A percentile compares a stretch with the other conserved stretches of the same genome.
Evolutionary conservation across 2,113 vertebrate genomes (phyloP).

Genomic region (Tachuris rubrigastra): DNA sequence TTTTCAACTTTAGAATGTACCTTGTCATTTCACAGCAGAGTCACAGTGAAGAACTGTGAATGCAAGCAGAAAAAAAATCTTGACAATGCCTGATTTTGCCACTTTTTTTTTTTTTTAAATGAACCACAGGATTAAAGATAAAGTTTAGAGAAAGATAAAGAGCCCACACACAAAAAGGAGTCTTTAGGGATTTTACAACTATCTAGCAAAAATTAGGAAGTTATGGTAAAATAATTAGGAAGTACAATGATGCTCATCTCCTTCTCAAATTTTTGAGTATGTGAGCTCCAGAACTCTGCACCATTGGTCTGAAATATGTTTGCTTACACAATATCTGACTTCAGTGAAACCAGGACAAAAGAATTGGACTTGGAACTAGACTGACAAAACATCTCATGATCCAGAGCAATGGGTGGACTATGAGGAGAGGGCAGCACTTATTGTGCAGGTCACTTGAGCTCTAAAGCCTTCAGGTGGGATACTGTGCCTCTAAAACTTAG

Average conservation of each 20-base stretch:
- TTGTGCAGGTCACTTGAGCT: neutral
- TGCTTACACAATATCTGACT: neutral
- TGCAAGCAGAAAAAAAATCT: neutral
- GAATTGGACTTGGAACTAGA: neutral
- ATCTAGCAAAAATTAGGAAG: neutral
- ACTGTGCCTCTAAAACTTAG: neutral
- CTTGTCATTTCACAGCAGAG: neutral
- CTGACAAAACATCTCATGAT: fast-evolving
- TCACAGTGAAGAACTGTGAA: neutral
- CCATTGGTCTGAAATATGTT: neutral
- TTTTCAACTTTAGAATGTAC: neutral
- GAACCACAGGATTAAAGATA: neutral
- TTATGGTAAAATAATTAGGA: neutral
- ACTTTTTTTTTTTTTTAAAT: neutral
- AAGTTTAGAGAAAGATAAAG: neutral
- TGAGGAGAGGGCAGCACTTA: neutral
- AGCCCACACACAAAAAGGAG: neutral
- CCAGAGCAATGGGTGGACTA: neutral
- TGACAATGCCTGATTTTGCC: neutral
- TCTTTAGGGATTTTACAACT: neutral
- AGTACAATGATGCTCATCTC: neutral
- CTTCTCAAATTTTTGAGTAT: neutral
- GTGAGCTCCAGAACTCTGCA: neutral
- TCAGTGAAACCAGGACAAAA: neutral
- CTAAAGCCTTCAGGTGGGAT: neutral